Percentiles rank a stretch among this genome's conserved stretches.
These are phyloP conservation scores for Manis crassicaudata DNA, from an alignment of 2,797 vertebrate genomes.

Conservation along the genomic window DNA sequence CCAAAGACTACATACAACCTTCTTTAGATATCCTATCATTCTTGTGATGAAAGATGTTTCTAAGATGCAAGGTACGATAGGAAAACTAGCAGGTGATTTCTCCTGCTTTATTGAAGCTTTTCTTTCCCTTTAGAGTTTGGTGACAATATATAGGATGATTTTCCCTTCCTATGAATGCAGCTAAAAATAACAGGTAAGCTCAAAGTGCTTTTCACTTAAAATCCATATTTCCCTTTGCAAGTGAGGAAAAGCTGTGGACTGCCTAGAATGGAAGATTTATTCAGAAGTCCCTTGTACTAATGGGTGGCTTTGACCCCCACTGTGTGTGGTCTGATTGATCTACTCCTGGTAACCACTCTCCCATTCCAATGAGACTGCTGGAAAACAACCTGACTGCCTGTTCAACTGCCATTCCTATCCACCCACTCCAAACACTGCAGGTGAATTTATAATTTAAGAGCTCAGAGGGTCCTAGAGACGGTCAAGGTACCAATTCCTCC, in stretches of 20 bases:
- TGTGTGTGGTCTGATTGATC: background rate
- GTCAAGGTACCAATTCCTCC: background rate
- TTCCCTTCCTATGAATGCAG: background rate
- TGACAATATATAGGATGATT: background rate
- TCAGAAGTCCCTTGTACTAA: background rate
- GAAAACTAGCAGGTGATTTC: background rate
- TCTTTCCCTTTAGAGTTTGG: background rate
- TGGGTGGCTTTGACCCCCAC: background rate
- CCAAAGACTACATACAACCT: background rate
- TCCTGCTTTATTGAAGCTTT: background rate
- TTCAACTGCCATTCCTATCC: background rate
- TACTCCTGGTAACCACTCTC: background rate
- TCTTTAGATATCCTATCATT: background rate
- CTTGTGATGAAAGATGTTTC: background rate
- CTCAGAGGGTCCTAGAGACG: background rate
- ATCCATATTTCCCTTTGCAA: background rate
- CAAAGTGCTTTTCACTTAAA: background rate
- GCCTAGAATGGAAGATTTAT: background rate
- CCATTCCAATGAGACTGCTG: background rate
- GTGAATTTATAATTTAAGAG: background rate
- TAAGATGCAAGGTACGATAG: background rate
- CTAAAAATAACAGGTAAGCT: background rate
- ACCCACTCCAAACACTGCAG: background rate
- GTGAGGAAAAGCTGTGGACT: background rate
- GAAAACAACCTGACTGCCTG: background rate